Conservation (phyloP, 2,113 vertebrate genomes). For the Gasterosteus nipponicus region DNA sequence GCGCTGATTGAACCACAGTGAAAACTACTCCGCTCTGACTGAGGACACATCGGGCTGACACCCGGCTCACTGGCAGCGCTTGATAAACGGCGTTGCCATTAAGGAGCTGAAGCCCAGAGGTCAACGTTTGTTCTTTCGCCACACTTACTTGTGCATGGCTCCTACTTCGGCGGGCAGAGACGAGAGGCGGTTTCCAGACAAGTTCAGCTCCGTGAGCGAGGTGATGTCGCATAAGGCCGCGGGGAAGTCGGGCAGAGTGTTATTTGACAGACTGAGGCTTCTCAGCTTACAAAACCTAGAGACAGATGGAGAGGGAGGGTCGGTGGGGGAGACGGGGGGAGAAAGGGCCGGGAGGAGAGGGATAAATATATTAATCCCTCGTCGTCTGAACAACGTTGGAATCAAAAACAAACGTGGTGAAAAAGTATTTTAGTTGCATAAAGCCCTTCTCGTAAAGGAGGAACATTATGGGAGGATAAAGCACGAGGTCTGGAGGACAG, state of each 20-base stretch:
- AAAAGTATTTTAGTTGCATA: conserved; percentile 24
- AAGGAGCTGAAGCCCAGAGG: neutral
- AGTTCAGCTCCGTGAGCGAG: conserved; percentile 90
- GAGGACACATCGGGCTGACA: conserved; percentile 22
- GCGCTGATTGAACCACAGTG: conserved; percentile 31
- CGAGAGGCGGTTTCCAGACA: conserved; percentile 90
- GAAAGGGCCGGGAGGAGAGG: conserved; percentile 6
- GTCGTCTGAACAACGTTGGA: neutral
- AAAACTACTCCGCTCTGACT: conserved; percentile 25
- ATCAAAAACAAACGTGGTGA: conserved; percentile 17
- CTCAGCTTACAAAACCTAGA: conserved; percentile 93
- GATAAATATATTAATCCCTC: conserved; percentile 19
- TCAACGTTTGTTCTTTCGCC: neutral
- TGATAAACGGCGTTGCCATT: neutral
- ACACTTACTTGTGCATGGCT: conserved; percentile 89
- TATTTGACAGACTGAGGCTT: conserved; percentile 96
- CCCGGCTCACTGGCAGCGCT: neutral
- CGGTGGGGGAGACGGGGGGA: neutral
- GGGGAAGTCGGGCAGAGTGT: conserved; percentile 91
- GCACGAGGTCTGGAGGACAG: conserved; percentile 2
- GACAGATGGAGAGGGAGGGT: conserved; percentile 1
- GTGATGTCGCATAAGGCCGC: conserved; percentile 88
- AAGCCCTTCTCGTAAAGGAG: conserved; percentile 29
- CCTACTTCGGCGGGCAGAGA: conserved; percentile 85
- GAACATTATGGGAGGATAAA: conserved; percentile 10